phyloP scores from a whole-genome alignment of 2,113 vertebrate genomes.

The Psittacus erithacus region DNA sequence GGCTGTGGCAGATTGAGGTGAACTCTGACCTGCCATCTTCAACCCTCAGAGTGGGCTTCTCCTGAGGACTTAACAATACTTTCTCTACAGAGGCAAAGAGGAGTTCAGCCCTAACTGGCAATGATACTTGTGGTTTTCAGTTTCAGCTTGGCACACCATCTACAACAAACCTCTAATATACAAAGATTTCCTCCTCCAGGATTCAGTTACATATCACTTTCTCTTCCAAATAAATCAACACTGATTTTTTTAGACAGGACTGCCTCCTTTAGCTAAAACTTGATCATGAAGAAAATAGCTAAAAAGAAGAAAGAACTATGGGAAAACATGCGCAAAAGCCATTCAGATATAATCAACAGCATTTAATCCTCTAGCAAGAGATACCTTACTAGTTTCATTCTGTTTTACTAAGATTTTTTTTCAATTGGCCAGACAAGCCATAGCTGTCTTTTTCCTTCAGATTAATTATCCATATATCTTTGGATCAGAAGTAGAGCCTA shows the following conservation, averaged over 20 bases:
- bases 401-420: background rate
- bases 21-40: background rate
- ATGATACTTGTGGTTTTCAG: background rate
- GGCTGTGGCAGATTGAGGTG: background rate
- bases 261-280: background rate
- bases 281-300: background rate
- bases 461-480: background rate
- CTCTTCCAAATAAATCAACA: background rate
- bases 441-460: background rate
- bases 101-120: background rate
- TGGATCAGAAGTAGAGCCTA: background rate
- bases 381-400: background rate
- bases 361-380: background rate
- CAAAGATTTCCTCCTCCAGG: background rate
- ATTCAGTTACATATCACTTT: background rate
- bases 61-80: fast-evolving
- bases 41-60: background rate
- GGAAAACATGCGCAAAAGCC: background rate
- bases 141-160: background rate
- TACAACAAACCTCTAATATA: background rate
- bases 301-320: background rate
- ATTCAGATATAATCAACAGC: background rate
- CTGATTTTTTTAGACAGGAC: background rate
- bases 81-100: background rate
- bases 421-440: background rate